These are phyloP conservation scores for Tetanocera ferruginea DNA, from an alignment of 2,888 invertebrate genomes.

Conservation along the genomic window DNA sequence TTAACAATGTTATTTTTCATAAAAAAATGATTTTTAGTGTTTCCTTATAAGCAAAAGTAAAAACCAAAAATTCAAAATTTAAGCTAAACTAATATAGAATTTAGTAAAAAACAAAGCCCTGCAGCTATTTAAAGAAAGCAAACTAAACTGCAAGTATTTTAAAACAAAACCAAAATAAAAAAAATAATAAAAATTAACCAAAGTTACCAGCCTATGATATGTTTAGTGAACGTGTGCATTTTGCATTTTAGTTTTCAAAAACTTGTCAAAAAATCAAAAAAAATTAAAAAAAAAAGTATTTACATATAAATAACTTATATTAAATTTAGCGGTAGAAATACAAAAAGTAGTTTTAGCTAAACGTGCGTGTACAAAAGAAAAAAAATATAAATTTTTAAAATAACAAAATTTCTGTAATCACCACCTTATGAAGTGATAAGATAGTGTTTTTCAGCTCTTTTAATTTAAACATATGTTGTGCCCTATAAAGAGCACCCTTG, in stretches of 20 bases:
- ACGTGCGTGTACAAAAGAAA: neutral
- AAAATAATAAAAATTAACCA: neutral
- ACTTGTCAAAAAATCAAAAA: slow-evolving; percentile 20
- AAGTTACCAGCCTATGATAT: neutral
- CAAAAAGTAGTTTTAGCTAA: neutral
- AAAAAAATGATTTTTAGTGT: neutral
- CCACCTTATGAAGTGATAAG: neutral
- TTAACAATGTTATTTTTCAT: neutral
- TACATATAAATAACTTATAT: neutral
- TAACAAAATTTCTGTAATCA: too few species aligned
- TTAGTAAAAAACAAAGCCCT: slow-evolving; percentile 51
- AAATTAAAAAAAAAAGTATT: neutral
- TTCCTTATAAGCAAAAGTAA: slow-evolving; percentile 53
- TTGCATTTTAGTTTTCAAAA: neutral
- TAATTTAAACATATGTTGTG: neutral
- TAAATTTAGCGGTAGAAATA: neutral
- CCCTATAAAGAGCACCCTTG: neutral
- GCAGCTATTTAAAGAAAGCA: slow-evolving; percentile 56
- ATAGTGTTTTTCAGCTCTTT: neutral
- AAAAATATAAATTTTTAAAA: slow-evolving; percentile 15
- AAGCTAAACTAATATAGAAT: neutral
- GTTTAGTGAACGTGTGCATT: slow-evolving; percentile 10
- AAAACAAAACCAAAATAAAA: slow-evolving; percentile 21
- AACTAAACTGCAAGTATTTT: slow-evolving; percentile 23
- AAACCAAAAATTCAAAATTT: slow-evolving; percentile 32